Evolutionary conservation across 2,888 invertebrate genomes (phyloP).

Genomic region (Dorcus hopei): DNA sequence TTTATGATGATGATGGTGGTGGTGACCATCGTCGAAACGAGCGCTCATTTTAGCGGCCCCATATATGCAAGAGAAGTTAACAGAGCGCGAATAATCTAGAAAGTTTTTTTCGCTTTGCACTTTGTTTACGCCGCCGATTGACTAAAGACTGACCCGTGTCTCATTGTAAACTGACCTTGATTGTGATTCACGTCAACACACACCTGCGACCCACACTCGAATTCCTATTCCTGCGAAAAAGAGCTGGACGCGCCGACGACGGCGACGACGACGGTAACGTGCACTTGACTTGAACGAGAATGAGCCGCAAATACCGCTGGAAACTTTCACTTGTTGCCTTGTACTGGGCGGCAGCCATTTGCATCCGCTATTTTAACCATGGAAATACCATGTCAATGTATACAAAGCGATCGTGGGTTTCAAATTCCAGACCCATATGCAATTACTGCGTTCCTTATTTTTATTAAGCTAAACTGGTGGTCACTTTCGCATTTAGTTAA

Average conservation of each 20-base stretch:
- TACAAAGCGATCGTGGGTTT: too few species aligned
- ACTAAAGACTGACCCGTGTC: too few species aligned
- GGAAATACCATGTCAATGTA: not conserved
- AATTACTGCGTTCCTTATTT: too few species aligned
- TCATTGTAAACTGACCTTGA: too few species aligned
- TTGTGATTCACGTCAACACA: too few species aligned
- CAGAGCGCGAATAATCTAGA: constrained; percentile 7
- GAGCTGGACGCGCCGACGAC: not conserved
- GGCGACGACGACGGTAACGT: not conserved
- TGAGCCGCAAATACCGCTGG: constrained; percentile 12
- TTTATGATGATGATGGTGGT: constrained; percentile 7
- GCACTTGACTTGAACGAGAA: constrained; percentile 4
- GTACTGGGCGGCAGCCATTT: constrained; percentile 11
- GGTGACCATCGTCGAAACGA: too few species aligned
- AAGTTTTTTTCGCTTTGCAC: not conserved
- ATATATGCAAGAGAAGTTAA: not conserved
- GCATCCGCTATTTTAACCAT: not conserved
- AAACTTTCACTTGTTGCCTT: constrained; percentile 22
- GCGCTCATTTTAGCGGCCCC: too few species aligned
- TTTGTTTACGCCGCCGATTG: not conserved
- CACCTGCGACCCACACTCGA: not conserved
- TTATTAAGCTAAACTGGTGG: too few species aligned
- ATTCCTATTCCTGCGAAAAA: not conserved
- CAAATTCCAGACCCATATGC: too few species aligned
- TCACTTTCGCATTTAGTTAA: too few species aligned